Conservation (phyloP, 92 coral and sea anemone genomes). For the Galaxea fascicularis region DNA sequence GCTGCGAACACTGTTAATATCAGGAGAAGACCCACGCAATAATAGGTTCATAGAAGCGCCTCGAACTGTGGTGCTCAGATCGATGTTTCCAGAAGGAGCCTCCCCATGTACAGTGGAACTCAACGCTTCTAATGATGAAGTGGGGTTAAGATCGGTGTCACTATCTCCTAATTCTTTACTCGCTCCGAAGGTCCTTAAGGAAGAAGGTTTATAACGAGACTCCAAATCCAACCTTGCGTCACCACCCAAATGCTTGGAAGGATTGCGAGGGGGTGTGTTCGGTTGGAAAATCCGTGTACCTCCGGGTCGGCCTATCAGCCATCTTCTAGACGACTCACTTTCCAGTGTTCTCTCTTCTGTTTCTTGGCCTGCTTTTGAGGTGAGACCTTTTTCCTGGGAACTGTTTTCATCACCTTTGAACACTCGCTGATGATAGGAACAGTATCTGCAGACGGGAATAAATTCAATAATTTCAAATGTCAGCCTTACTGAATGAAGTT, state of each 20-base stretch:
- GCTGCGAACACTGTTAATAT: constrained; percentile 3
- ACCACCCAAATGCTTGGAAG: background rate
- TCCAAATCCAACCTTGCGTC: background rate
- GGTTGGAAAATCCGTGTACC: constrained; percentile 10
- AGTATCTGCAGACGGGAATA: constrained; percentile 20
- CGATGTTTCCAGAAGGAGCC: background rate
- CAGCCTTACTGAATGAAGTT: too few relatives aligned
- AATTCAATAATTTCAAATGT: background rate
- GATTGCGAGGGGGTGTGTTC: constrained; percentile 7
- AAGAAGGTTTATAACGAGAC: background rate
- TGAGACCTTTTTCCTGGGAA: background rate
- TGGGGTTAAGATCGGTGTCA: constrained; percentile 32
- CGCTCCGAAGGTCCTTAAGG: background rate
- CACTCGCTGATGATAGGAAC: constrained; percentile 55
- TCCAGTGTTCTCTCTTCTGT: background rate
- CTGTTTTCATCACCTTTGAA: constrained; percentile 9
- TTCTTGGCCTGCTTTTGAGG: background rate
- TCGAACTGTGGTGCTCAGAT: constrained; percentile 27
- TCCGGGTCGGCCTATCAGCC: background rate
- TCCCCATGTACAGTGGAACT: background rate
- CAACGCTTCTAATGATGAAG: background rate
- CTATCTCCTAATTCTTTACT: background rate
- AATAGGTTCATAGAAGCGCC: background rate
- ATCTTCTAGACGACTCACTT: background rate
- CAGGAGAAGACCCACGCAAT: background rate